Conservation (phyloP, 2,888 invertebrate species). For the Syrista parreyssii region DNA sequence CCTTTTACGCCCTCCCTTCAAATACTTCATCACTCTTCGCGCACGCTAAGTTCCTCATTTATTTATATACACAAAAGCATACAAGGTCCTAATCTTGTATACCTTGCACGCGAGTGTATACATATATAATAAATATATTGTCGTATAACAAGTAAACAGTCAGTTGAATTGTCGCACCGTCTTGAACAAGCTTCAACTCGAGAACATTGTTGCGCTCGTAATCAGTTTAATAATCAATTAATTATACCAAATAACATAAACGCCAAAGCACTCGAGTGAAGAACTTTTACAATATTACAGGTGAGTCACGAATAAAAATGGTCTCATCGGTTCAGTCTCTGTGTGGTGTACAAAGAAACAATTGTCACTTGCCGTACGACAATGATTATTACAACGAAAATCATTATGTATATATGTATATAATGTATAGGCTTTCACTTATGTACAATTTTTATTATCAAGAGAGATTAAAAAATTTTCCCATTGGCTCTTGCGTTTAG, state of each 20-base stretch:
- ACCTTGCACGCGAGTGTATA: not conserved
- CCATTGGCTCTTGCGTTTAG: not conserved
- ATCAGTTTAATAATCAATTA: not conserved
- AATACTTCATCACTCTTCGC: constrained; percentile 9
- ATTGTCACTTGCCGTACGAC: constrained; percentile 36
- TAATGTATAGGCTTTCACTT: constrained; percentile 36
- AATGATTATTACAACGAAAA: constrained; percentile 33
- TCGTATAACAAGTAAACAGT: not conserved
- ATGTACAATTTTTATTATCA: constrained; percentile 39
- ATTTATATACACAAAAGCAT: constrained; percentile 3
- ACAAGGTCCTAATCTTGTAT: not conserved
- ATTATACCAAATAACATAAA: not conserved
- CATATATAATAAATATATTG: not conserved
- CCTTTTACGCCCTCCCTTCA: not conserved
- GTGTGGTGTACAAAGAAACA: not conserved
- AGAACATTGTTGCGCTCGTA: not conserved
- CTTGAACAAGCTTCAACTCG: not conserved
- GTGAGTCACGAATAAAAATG: not conserved
- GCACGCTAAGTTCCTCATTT: constrained; percentile 12
- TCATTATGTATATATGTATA: not conserved
- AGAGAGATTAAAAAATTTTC: constrained; percentile 24
- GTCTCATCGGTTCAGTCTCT: not conserved
- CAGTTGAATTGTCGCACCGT: not conserved
- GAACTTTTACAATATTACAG: not conserved
- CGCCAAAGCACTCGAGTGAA: not conserved